Evolutionary conservation across 2,888 invertebrate species (phyloP).

Genomic region (Drosophila putrida): DNA sequence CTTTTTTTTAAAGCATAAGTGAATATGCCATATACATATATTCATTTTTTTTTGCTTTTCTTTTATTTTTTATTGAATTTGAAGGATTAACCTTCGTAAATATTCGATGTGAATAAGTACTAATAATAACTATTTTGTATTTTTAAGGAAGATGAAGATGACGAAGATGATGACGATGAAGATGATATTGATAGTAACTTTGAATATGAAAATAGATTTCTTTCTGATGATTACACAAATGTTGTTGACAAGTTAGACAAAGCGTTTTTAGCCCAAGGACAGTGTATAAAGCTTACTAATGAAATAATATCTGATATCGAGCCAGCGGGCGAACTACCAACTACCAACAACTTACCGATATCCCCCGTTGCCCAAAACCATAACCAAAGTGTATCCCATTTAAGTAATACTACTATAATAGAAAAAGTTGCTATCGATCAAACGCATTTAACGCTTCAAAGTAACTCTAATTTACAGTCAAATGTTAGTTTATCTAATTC

Average conservation of each 20-base stretch:
- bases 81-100: no score
- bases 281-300: conserved; percentile 20
- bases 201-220: conserved; percentile 77
- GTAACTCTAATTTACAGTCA: conserved; percentile 17
- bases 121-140: no score
- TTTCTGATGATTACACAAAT: conserved; percentile 76
- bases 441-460: conserved; percentile 6
- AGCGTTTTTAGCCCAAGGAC: conserved; percentile 55
- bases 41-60: background rate
- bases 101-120: no score
- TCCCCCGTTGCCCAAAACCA: background rate
- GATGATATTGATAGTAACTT: conserved; percentile 76
- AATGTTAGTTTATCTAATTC: conserved; percentile 3
- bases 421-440: conserved; percentile 4
- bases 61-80: background rate
- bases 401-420: background rate
- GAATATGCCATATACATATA: background rate
- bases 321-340: background rate
- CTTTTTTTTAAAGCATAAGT: no score
- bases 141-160: conserved; percentile 31
- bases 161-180: conserved; percentile 71
- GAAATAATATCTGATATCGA: conserved; percentile 14
- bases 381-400: conserved; percentile 5
- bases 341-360: background rate
- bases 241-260: conserved; percentile 79